Evolutionary conservation across 2,888 invertebrate species (phyloP).

Genomic region (Orgyia antiqua): DNA sequence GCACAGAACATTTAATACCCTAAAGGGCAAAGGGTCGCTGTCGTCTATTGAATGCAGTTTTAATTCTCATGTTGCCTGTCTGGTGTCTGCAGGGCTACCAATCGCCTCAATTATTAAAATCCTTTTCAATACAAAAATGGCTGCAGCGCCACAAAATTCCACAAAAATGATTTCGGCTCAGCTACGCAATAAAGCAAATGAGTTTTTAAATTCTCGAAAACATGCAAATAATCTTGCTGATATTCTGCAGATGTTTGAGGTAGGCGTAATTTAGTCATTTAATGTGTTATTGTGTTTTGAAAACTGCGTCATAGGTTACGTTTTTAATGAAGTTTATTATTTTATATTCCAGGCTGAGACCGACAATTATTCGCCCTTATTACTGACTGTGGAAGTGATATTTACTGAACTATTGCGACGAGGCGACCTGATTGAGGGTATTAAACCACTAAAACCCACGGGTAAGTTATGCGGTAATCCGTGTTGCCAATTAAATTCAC

Average conservation of each 20-base stretch:
- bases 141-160: slow-evolving; percentile 58
- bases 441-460: slow-evolving; percentile 77
- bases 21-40: no score
- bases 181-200: slow-evolving; percentile 83
- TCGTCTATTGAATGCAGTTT: no score
- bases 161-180: slow-evolving; percentile 81
- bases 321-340: slow-evolving; percentile 32
- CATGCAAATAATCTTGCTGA: slow-evolving; percentile 82
- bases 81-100: no score
- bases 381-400: slow-evolving; percentile 84
- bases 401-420: slow-evolving; percentile 83
- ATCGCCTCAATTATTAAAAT: no score
- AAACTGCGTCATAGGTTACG: slow-evolving; percentile 51
- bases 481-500: slow-evolving; percentile 22
- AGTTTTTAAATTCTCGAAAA: slow-evolving; percentile 82
- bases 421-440: slow-evolving; percentile 80
- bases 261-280: slow-evolving; percentile 27
- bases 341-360: slow-evolving; percentile 59
- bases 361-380: slow-evolving; percentile 73
- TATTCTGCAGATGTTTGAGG: slow-evolving; percentile 83
- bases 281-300: slow-evolving; percentile 7
- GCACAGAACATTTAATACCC: no score
- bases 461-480: slow-evolving; percentile 46
- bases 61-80: no score
- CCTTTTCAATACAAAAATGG: slow-evolving; percentile 69